Evolutionary conservation across 2,113 vertebrate species (phyloP).

Genomic region (Motacilla alba): DNA sequence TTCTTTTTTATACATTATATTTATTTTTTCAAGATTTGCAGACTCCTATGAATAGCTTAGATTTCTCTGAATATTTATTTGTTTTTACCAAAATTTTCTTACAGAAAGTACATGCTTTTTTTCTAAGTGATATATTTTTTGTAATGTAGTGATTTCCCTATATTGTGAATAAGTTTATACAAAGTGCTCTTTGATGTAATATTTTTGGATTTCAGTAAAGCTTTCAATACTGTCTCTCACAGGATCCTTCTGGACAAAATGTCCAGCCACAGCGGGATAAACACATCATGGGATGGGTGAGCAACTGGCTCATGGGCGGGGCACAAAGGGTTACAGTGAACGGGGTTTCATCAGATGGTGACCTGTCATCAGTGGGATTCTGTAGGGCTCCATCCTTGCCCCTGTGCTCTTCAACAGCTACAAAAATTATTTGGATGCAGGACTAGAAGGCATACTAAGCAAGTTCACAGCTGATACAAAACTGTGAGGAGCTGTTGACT

Average conservation of each 20-base stretch:
- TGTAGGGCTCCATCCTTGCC: neutral
- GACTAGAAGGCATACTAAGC: neutral
- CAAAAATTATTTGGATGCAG: neutral
- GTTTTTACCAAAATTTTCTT: neutral
- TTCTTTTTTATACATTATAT: neutral
- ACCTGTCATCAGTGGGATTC: neutral
- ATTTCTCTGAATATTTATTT: neutral
- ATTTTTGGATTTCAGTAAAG: neutral
- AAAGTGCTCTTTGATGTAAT: neutral
- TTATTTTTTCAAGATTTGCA: neutral
- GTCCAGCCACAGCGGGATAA: neutral
- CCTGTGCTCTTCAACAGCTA: neutral
- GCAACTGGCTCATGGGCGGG: rapidly evolving
- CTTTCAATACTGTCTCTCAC: neutral
- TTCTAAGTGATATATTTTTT: neutral
- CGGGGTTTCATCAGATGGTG: no score
- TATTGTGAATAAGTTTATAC: neutral
- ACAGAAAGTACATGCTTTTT: neutral
- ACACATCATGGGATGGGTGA: neutral
- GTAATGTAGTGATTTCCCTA: neutral
- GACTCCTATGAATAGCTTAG: neutral
- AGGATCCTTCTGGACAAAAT: neutral
- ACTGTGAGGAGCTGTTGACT: no score
- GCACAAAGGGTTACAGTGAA: neutral
- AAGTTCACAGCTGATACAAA: no score